phyloP scores from a whole-genome alignment of 2,113 vertebrate genomes.

The Pedetes capensis region DNA sequence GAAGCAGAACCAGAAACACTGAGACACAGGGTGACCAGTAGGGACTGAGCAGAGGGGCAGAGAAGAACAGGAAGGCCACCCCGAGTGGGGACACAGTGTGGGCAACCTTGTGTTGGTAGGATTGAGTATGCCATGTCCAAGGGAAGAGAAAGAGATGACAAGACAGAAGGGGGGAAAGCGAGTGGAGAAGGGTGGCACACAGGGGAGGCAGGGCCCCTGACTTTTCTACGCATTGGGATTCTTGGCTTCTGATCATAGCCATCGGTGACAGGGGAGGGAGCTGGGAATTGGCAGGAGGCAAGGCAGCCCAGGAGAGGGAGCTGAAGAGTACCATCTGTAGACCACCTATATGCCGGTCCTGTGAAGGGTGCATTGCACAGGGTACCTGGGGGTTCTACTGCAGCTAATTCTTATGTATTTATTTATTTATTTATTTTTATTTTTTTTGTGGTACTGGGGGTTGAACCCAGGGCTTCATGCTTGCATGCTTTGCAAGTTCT shows the following conservation, averaged over 20 bases:
- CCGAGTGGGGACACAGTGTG: background rate
- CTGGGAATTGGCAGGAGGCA: background rate
- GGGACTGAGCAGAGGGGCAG: background rate
- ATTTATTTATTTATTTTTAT: too few species aligned
- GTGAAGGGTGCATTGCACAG: accelerated
- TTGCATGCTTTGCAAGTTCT: too few species aligned
- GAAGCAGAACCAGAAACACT: background rate
- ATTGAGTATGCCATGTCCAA: background rate
- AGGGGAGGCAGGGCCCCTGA: background rate
- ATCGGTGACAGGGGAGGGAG: background rate
- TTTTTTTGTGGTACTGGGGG: too few species aligned
- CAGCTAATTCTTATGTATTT: too few species aligned
- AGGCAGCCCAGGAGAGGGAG: background rate
- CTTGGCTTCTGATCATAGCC: background rate
- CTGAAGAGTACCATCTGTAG: background rate
- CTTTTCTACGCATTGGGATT: background rate
- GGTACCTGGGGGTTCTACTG: background rate
- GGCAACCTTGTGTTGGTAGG: too few species aligned
- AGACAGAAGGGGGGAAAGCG: background rate
- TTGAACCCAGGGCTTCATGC: too few species aligned
- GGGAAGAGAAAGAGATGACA: background rate
- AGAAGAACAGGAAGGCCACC: background rate
- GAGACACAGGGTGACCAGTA: background rate
- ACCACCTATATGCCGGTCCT: background rate
- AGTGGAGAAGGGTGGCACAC: background rate